A percentile compares a stretch with the other conserved stretches of the same genome.
phyloP scores from a whole-genome alignment of 2,888 invertebrate genomes.

The Hololepta plana region DNA sequence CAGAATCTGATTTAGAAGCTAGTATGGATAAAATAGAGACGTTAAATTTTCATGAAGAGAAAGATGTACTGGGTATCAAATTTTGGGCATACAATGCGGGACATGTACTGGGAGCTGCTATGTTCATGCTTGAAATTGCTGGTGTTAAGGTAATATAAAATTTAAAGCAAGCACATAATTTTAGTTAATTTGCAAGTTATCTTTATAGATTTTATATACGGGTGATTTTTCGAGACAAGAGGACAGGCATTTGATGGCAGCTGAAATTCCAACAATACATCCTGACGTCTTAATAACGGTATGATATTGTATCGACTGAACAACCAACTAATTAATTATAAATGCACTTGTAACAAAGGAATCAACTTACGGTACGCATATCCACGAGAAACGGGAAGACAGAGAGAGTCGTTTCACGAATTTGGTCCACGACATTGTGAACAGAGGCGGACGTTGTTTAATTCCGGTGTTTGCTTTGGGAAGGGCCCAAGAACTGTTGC shows the following conservation, averaged over 20 bases:
- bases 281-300: constrained; percentile 95
- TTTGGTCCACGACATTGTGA: constrained; percentile 89
- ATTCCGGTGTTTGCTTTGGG: constrained; percentile 98
- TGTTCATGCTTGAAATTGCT: constrained; percentile 99
- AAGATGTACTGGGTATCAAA: constrained; percentile 87
- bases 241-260: constrained; percentile 97
- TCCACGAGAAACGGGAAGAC: constrained; percentile 96
- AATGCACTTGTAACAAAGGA: constrained; percentile 38
- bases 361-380: constrained; percentile 97
- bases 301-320: constrained; percentile 15
- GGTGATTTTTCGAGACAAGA: constrained; percentile 98
- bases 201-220: constrained; percentile 64
- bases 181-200: constrained; percentile 7
- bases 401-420: constrained; percentile 86
- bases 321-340: constrained; percentile 2
- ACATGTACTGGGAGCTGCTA: constrained; percentile 96
- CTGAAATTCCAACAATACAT: constrained; percentile 89
- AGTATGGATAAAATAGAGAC: constrained; percentile 99
- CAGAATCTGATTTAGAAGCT: constrained; percentile 90
- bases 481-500: constrained; percentile 84
- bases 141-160: constrained; percentile 59
- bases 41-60: constrained; percentile 94
- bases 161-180: constrained; percentile 2
- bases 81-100: constrained; percentile 99
- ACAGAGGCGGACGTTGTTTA: constrained; percentile 90